Evolutionary conservation across 1,140 invertebrate genomes (phyloP).

Genomic region (Hyphantria cunea): DNA sequence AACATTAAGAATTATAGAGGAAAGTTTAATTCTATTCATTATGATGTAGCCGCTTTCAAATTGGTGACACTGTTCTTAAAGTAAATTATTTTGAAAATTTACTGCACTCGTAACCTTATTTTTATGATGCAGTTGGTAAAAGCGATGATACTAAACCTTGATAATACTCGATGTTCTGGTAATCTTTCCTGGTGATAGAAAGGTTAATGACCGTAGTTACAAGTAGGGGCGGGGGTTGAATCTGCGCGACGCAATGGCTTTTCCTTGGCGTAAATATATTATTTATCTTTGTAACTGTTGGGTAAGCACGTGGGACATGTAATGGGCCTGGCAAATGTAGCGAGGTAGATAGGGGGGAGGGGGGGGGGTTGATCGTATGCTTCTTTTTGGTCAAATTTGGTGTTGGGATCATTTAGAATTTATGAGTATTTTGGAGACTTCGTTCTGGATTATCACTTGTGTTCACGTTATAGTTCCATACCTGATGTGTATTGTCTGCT

Average conservation of each 20-base stretch:
- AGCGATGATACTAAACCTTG: conserved; percentile 1
- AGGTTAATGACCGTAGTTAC: conserved; percentile 31
- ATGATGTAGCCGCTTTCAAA: too few relatives aligned
- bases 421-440: background rate
- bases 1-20: too few relatives aligned
- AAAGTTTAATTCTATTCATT: too few relatives aligned
- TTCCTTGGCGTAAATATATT: conserved; percentile 23
- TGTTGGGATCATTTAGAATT: background rate
- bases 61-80: too few relatives aligned
- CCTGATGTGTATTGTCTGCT: too few relatives aligned
- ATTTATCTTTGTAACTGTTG: conserved; percentile 29
- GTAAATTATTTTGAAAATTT: too few relatives aligned
- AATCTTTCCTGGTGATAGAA: conserved; percentile 20
- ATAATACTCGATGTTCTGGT: conserved; percentile 2
- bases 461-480: too few relatives aligned
- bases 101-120: too few relatives aligned
- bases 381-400: background rate
- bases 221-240: conserved; percentile 18
- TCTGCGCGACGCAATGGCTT: conserved; percentile 22
- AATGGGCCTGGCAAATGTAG: conserved; percentile 25
- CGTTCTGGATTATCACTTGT: background rate
- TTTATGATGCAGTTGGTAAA: background rate
- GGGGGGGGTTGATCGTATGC: background rate
- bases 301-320: conserved; percentile 18
- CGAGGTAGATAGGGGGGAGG: conserved; percentile 18